Evolutionary conservation across 2,888 invertebrate genomes (phyloP), one percentile per base, ranked within the genome.

Genomic region (Teleogryllus oceanicus): DNA sequence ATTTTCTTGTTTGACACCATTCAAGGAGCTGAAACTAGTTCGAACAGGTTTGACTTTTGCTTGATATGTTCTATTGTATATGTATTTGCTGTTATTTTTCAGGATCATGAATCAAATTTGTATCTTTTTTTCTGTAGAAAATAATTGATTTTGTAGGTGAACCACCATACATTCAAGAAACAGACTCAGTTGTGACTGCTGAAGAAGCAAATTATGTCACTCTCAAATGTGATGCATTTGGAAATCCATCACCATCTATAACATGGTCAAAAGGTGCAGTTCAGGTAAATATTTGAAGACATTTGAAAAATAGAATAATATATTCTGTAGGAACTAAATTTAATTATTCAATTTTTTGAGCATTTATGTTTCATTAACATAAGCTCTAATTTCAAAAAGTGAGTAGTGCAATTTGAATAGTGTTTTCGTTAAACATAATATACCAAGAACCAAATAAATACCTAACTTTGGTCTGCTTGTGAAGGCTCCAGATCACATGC

Each of bases 171-270:
- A 86, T 88, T 80, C 81, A 82, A 18, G 78, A 78, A 20, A 79
- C 82, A 11, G 89, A 93, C 83, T 89, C 93, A 0, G 89, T 91
- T 49, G 90, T 94, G 50, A 87, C 88, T 13, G 92, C 91, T 0
- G 88, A 91, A 49, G 93, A 94, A 86, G 96, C 96, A 77, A 92
- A 92, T 82, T 91, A 91, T 84, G 94, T 93, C 1, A 92, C 92
- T 11, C 88, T 96, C 83, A 90, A 90, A 79, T 96, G 96, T 85
- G 88, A 92, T 50, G 94, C 94, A 83, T 90, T 91, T 83, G 94
- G 96, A 81, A 92, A 91, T 87, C 96, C 96, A 5, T 90, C 90
- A 82, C 96, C 96, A 4, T 90, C 88, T 81, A 91, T 96, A 83
- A 90, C 92, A 0, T 96, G 96, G 96, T 91, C 90, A 20, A 92